These are phyloP conservation scores for Limenitis camilla DNA, from an alignment of 2,888 invertebrate genomes.

Conservation along the genomic window DNA sequence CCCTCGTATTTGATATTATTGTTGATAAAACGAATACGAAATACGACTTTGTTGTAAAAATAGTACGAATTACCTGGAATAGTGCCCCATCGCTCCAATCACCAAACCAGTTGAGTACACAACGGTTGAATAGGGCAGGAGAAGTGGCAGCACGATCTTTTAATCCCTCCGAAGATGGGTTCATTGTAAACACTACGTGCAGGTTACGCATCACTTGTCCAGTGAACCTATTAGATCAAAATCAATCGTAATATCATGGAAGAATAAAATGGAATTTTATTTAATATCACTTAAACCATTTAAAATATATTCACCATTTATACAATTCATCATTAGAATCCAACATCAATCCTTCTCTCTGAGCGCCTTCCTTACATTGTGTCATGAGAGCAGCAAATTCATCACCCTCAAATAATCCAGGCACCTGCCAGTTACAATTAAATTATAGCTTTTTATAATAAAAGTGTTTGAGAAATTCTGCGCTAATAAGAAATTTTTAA, in stretches of 20 bases:
- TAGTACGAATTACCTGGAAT: conserved; percentile 78
- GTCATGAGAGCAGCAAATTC: conserved; percentile 99
- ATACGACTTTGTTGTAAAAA: too few relatives aligned
- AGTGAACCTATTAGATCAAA: conserved; percentile 79
- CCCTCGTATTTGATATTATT: too few relatives aligned
- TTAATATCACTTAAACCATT: background rate
- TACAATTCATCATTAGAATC: conserved; percentile 99
- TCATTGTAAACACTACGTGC: conserved; percentile 99
- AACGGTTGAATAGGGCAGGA: conserved; percentile 98
- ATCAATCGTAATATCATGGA: background rate
- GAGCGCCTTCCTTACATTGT: conserved; percentile 99
- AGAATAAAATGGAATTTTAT: background rate
- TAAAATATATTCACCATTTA: conserved; percentile 82
- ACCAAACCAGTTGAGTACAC: conserved; percentile 99
- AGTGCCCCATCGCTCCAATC: conserved; percentile 98
- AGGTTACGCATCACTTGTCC: conserved; percentile 99
- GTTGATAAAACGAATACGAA: too few relatives aligned
- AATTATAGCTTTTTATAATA: background rate
- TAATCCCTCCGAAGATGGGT: conserved; percentile 97
- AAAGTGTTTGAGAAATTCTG: too few relatives aligned
- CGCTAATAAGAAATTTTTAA: too few relatives aligned
- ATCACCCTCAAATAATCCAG: conserved; percentile 95
- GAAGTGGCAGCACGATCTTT: conserved; percentile 99
- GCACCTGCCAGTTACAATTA: conserved; percentile 70
- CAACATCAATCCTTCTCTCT: conserved; percentile 97